phyloP scores from a whole-genome alignment of 1,140 invertebrate genomes.

The Calosoma granatense region DNA sequence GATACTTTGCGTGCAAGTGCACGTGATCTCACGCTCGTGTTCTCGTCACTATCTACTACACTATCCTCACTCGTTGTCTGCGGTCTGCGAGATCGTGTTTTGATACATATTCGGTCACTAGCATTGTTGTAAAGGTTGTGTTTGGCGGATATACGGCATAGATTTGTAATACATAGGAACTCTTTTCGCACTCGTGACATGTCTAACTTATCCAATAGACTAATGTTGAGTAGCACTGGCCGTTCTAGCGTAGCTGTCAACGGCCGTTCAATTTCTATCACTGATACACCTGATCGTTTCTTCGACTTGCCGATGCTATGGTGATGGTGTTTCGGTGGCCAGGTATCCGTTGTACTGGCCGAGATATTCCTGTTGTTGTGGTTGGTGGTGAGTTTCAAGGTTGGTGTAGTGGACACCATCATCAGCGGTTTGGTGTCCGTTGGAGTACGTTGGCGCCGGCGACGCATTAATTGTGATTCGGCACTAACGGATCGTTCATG shows the following conservation, averaged over 20 bases:
- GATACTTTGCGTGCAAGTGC: slow-evolving; percentile 11
- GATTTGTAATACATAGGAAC: slow-evolving; percentile 35
- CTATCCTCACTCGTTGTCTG: slow-evolving; percentile 15
- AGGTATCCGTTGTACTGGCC: slow-evolving; percentile 33
- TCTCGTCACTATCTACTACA: slow-evolving; percentile 18
- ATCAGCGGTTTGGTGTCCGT: no score
- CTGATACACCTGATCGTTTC: not conserved
- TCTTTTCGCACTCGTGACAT: slow-evolving; percentile 50
- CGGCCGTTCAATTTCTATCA: slow-evolving; percentile 32
- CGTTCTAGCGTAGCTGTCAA: slow-evolving; percentile 47
- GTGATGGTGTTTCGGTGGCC: slow-evolving; percentile 36
- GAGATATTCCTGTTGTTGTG: slow-evolving; percentile 24
- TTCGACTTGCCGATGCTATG: slow-evolving; percentile 27
- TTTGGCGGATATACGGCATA: slow-evolving; percentile 25
- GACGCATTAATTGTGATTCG: no score
- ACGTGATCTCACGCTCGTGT: slow-evolving; percentile 16
- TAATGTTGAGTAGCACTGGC: slow-evolving; percentile 43
- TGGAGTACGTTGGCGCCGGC: no score
- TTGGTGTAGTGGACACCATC: no score
- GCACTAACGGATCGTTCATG: slow-evolving; percentile 9
- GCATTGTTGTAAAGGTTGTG: not conserved
- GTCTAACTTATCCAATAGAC: slow-evolving; percentile 43
- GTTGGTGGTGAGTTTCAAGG: no score
- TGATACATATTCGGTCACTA: not conserved
- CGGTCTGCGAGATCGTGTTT: slow-evolving; percentile 3